Evolutionary conservation across 2,113 vertebrate species (phyloP).

Genomic region (Forbesichthys agassizii): DNA sequence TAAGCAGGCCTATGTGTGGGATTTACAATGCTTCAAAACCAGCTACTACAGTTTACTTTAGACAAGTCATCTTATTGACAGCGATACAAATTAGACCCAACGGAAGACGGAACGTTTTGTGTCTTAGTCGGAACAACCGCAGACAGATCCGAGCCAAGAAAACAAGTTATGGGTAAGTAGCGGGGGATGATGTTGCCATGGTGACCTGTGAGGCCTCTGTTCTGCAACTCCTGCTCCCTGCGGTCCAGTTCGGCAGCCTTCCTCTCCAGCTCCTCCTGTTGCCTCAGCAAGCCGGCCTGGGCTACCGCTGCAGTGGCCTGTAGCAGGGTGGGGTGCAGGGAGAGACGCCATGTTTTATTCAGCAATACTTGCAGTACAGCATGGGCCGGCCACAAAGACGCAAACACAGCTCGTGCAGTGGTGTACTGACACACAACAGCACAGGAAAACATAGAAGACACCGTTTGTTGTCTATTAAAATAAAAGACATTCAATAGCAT

Average conservation of each 20-base stretch:
- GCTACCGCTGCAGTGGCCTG: constrained; percentile 86
- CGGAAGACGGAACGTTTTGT: no score
- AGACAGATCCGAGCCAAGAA: not conserved
- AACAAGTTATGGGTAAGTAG: not conserved
- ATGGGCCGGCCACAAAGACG: not conserved
- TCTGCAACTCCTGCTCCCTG: constrained; percentile 90
- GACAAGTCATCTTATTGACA: no score
- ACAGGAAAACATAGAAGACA: no score
- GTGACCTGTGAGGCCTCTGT: constrained; percentile 63
- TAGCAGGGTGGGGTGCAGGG: not conserved
- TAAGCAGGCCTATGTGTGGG: no score
- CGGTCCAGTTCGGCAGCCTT: constrained; percentile 94
- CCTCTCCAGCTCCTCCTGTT: constrained; percentile 94
- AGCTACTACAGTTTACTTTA: no score
- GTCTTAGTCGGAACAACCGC: no score
- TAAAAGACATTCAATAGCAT: no score
- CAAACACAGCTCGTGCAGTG: no score
- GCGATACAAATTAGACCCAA: no score
- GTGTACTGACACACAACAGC: no score
- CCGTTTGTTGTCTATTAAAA: no score
- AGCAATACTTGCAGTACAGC: not conserved
- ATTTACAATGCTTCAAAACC: no score
- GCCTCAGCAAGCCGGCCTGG: constrained; percentile 87
- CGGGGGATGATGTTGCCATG: not conserved
- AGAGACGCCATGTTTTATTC: constrained; percentile 17